Evolutionary conservation across 2,797 vertebrate genomes (phyloP).

Genomic region (Propithecus deckenii): DNA sequence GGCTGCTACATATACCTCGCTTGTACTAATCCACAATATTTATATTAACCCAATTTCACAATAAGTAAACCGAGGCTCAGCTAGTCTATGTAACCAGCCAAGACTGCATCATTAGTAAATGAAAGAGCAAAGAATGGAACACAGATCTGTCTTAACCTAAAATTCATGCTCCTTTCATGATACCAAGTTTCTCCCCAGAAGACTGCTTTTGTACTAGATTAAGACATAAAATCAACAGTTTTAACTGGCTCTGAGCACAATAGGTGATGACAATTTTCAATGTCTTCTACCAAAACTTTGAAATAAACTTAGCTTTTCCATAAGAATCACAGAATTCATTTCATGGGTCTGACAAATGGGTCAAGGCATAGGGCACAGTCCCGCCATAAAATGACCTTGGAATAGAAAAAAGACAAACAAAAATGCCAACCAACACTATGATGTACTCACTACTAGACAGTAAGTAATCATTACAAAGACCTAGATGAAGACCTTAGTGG

Average conservation of each 20-base stretch:
- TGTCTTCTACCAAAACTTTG: not conserved
- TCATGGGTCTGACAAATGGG: not conserved
- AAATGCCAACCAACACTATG: not conserved
- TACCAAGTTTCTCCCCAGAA: not conserved
- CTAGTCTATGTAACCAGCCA: not conserved
- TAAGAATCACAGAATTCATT: slow-evolving; percentile 12
- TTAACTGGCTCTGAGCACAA: not conserved
- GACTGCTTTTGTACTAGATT: not conserved
- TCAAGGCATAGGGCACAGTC: not conserved
- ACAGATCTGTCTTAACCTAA: not conserved
- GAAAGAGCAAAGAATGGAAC: not conserved
- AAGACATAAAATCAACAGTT: not conserved
- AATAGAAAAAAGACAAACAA: not conserved
- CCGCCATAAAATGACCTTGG: not conserved
- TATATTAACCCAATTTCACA: not conserved
- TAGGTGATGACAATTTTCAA: not conserved
- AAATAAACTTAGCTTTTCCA: not conserved
- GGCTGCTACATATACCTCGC: not conserved
- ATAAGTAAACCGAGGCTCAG: not conserved
- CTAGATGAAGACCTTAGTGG: not conserved
- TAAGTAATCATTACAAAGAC: not conserved
- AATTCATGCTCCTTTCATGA: not conserved
- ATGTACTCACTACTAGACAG: not conserved
- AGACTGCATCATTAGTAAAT: not conserved
- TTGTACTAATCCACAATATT: not conserved